A percentile compares a stretch with the other conserved stretches of the same genome.
Conservation (phyloP, 2,797 vertebrate species). For the Meda fulgida region DNA sequence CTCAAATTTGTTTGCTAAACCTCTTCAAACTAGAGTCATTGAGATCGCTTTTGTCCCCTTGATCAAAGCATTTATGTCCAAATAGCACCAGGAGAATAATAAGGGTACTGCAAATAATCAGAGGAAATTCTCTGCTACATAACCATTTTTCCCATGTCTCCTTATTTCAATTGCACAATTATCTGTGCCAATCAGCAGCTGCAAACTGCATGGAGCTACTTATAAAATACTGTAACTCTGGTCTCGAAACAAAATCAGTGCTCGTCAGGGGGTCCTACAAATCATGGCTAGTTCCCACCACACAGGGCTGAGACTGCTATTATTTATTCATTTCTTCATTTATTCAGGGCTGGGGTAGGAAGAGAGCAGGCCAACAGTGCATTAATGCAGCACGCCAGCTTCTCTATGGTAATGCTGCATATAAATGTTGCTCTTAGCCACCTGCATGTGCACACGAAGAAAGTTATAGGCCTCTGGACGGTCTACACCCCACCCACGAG, state of each 20-base stretch:
- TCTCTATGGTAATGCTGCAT: constrained; percentile 43
- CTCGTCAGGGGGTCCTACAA: constrained; percentile 32
- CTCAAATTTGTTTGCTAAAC: not conserved
- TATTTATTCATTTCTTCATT: constrained; percentile 56
- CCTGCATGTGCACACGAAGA: constrained; percentile 14
- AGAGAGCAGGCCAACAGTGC: constrained; percentile 22
- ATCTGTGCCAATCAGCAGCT: constrained; percentile 15
- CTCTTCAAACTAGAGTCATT: not conserved
- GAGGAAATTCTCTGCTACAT: constrained; percentile 4
- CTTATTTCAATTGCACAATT: constrained; percentile 3
- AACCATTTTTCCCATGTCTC: not conserved
- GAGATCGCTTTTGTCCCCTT: not conserved
- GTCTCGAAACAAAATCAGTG: constrained; percentile 34
- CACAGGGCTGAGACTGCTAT: constrained; percentile 22
- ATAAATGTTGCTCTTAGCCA: constrained; percentile 49
- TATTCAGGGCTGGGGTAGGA: constrained; percentile 46
- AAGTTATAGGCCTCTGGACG: constrained; percentile 42
- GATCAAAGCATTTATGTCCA: not conserved
- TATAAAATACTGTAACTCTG: constrained; percentile 17
- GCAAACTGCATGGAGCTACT: constrained; percentile 15
- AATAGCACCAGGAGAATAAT: constrained; percentile 19
- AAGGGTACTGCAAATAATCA: not conserved
- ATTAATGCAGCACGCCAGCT: constrained; percentile 39
- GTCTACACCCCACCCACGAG: not conserved
- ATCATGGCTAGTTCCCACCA: constrained; percentile 34